Evolutionary conservation across 2,113 vertebrate genomes (phyloP).

Genomic region (Bubo blakistoni): DNA sequence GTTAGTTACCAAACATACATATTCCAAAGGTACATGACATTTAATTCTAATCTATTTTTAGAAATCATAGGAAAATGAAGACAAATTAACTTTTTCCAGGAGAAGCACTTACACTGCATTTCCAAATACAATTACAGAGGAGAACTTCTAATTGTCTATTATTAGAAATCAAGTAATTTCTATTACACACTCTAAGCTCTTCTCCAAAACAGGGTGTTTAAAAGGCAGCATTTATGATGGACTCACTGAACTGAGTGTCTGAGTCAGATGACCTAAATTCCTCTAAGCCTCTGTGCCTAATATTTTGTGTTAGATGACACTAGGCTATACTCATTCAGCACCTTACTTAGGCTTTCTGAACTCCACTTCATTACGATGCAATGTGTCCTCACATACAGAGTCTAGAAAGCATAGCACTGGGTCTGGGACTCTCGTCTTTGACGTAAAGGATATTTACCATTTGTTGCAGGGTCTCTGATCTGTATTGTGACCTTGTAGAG

Average conservation of each 20-base stretch:
- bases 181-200: neutral
- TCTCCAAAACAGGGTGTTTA: neutral
- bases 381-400: neutral
- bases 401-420: neutral
- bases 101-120: slow-evolving; percentile 28
- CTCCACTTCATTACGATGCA: neutral
- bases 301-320: slow-evolving; percentile 4
- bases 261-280: slow-evolving; percentile 54
- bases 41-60: slow-evolving; percentile 73
- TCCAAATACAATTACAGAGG: slow-evolving; percentile 46
- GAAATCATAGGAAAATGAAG: slow-evolving; percentile 67
- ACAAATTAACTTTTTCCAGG: slow-evolving; percentile 60
- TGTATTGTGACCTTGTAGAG: neutral
- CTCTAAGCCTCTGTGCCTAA: neutral
- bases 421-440: neutral
- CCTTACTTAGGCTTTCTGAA: slow-evolving; percentile 29
- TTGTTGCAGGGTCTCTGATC: neutral
- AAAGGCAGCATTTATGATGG: neutral
- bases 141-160: slow-evolving; percentile 31
- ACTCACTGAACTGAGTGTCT: neutral
- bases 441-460: neutral
- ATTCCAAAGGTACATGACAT: slow-evolving; percentile 79
- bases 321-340: neutral
- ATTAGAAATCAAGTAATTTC: slow-evolving; percentile 27
- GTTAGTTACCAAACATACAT: slow-evolving; percentile 74